phyloP scores from a whole-genome alignment of 1,140 invertebrate genomes.

The Drosophila tristis region DNA sequence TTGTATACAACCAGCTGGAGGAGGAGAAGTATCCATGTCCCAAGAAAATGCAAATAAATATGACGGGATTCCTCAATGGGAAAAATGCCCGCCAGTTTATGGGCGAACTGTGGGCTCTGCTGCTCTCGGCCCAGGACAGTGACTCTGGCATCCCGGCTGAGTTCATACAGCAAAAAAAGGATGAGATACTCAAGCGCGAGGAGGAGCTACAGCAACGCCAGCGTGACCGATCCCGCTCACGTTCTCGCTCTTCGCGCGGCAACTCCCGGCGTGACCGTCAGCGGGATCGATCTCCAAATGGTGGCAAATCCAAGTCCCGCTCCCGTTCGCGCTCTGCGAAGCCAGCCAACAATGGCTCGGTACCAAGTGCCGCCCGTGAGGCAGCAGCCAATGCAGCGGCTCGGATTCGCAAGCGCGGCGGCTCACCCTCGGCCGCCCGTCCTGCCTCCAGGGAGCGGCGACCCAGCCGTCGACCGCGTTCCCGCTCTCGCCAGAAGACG shows the following conservation, averaged over 20 bases:
- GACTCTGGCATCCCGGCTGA: constrained; percentile 96
- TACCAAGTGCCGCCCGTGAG: constrained; percentile 63
- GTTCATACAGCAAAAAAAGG: constrained; percentile 97
- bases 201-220: constrained; percentile 84
- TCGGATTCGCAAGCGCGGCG: constrained; percentile 66
- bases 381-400: constrained; percentile 75
- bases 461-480: constrained; percentile 51
- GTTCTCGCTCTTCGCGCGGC: constrained; percentile 41
- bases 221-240: constrained; percentile 61
- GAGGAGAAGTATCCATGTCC: constrained; percentile 96
- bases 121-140: constrained; percentile 97
- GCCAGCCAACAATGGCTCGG: constrained; percentile 55
- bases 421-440: constrained; percentile 39
- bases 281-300: constrained; percentile 33
- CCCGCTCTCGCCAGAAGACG: constrained; percentile 60
- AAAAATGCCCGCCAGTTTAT: constrained; percentile 99
- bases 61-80: constrained; percentile 99
- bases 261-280: constrained; percentile 56
- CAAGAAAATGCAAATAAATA: constrained; percentile 99
- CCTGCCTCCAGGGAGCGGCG: constrained; percentile 52
- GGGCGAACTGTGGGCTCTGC: constrained; percentile 97
- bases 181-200: constrained; percentile 95
- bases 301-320: constrained; percentile 48
- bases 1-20: constrained; percentile 99
- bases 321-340: constrained; percentile 54